Conservation (phyloP, 2,888 invertebrate species). For the Schizaphis graminum region DNA sequence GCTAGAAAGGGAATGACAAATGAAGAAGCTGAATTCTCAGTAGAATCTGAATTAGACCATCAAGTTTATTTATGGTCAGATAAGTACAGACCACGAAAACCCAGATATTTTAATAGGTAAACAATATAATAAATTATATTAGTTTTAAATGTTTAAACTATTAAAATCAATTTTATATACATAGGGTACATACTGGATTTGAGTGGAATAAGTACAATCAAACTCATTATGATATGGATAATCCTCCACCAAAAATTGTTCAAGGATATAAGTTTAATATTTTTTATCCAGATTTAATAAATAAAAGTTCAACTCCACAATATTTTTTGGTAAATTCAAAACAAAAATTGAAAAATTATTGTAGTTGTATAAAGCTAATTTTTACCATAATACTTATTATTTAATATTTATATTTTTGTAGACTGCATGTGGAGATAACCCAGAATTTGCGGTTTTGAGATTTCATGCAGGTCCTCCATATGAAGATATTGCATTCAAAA, state of each 20-base stretch:
- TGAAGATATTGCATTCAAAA: slow-evolving; percentile 98
- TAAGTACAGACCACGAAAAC: slow-evolving; percentile 97
- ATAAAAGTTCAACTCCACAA: slow-evolving; percentile 91
- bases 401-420: slow-evolving; percentile 70
- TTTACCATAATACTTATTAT: not conserved
- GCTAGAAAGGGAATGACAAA: slow-evolving; percentile 87
- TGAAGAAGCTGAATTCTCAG: slow-evolving; percentile 93
- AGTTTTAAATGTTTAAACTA: not conserved
- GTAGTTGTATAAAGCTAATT: not conserved
- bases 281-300: slow-evolving; percentile 98
- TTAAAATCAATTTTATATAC: not conserved
- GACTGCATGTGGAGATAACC: slow-evolving; percentile 91
- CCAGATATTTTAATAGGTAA: slow-evolving; percentile 93
- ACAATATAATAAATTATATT: not conserved
- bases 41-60: slow-evolving; percentile 87
- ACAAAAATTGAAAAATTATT: not conserved
- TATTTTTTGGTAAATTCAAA: slow-evolving; percentile 83
- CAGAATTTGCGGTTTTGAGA: slow-evolving; percentile 93
- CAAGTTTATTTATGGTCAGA: slow-evolving; percentile 96
- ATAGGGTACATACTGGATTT: slow-evolving; percentile 92
- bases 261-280: slow-evolving; percentile 99
- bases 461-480: slow-evolving; percentile 99
- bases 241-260: slow-evolving; percentile 99
- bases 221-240: slow-evolving; percentile 99
- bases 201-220: slow-evolving; percentile 99